Conservation (phyloP, 2,113 vertebrate species). For the Edolisoma coerulescens region DNA sequence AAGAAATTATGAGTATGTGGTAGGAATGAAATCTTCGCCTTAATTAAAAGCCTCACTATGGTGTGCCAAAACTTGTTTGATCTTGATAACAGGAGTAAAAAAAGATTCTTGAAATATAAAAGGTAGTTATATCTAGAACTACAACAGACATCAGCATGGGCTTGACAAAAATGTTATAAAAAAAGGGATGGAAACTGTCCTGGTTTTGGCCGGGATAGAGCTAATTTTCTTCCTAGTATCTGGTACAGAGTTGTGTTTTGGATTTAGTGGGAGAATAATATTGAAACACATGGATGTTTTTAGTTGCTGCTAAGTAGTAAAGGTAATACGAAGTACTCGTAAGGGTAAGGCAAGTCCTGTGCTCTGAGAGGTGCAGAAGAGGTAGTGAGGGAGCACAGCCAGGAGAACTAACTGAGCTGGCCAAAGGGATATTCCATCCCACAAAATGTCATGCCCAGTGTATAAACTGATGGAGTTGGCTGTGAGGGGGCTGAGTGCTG, state of each 20-base stretch:
- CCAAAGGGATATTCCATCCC: neutral
- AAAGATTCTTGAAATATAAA: neutral
- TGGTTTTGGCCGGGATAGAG: neutral
- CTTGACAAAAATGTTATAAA: neutral
- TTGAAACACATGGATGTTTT: neutral
- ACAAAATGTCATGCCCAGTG: accelerated
- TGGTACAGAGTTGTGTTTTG: neutral
- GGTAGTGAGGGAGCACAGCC: neutral
- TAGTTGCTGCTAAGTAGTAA: neutral
- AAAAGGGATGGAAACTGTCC: neutral
- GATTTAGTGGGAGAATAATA: neutral
- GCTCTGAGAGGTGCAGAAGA: neutral
- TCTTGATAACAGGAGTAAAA: neutral
- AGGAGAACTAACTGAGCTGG: neutral
- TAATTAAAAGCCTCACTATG: neutral
- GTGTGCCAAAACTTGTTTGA: neutral
- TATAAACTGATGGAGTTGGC: neutral
- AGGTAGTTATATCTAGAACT: neutral
- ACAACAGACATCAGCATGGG: neutral
- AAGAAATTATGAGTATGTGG: neutral
- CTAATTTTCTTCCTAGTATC: neutral
- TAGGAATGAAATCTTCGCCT: neutral
- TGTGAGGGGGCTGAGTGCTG: no score
- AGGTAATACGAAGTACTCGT: neutral
- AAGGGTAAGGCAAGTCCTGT: neutral